Evolutionary conservation across 2,888 invertebrate genomes (phyloP).

Genomic region (Tridacna gigas): DNA sequence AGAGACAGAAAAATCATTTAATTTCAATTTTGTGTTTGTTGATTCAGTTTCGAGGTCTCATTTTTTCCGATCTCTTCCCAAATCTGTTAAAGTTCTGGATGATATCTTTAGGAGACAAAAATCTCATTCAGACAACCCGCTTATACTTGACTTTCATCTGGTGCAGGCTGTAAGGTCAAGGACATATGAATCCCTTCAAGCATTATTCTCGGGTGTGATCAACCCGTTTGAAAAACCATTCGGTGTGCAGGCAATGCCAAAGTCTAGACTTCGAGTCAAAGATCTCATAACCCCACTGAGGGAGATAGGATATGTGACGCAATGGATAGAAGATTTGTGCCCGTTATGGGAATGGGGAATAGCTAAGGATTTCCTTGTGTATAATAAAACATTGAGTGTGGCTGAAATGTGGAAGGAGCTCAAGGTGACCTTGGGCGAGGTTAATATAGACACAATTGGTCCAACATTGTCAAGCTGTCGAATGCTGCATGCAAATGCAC

Average conservation of each 20-base stretch:
- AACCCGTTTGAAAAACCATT: constrained; percentile 72
- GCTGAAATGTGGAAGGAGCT: constrained; percentile 66
- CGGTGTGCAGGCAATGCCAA: constrained; percentile 70
- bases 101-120: constrained; percentile 30
- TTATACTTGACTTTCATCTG: constrained; percentile 75
- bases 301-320: constrained; percentile 66
- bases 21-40: constrained; percentile 74
- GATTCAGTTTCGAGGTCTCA: constrained; percentile 79
- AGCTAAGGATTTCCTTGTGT: constrained; percentile 74
- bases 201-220: constrained; percentile 74
- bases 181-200: constrained; percentile 76
- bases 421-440: constrained; percentile 58
- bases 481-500: constrained; percentile 65
- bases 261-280: constrained; percentile 64
- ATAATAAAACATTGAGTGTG: constrained; percentile 57
- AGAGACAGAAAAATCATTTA: constrained; percentile 41
- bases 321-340: constrained; percentile 79
- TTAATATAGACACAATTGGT: constrained; percentile 70
- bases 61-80: constrained; percentile 74
- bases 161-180: constrained; percentile 75
- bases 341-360: constrained; percentile 79
- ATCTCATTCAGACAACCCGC: constrained; percentile 20
- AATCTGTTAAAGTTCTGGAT: constrained; percentile 66
- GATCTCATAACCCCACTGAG: constrained; percentile 64
- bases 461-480: constrained; percentile 73